Evolutionary conservation across 2,888 invertebrate genomes (phyloP), one percentile per base, ranked within the genome.

Genomic region (Empis livida): DNA sequence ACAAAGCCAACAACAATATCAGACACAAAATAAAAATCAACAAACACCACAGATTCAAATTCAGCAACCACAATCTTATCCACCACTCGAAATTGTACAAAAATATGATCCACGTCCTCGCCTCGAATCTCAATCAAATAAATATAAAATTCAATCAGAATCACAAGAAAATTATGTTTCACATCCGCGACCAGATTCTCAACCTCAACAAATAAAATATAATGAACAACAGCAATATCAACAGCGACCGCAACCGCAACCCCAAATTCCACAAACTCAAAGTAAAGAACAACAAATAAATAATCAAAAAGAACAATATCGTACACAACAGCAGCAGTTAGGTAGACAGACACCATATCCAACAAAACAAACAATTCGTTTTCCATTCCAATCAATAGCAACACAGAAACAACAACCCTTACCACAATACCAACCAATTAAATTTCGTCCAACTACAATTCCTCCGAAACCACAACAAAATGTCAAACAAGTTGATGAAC

Each of bases 101-200:
- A 27, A 27, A 27, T 27, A 27, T 27, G 23, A 27, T 27, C 23
- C 23, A 5, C 49, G 47, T 13, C 51, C 45, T 9, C 52, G 43
- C 5, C 50, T 48, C 15, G 47, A 46, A 17, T 43, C 46, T 2
- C 47, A 47, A 43, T 43, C 42, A 9, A 47, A 44, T 27, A 49
- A 49, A 13, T 48, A 42, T 27, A 47, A 43, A 11, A 46, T 44
- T 14, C 50, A 50, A 15, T 43, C 32, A 11, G 44, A 47, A 20
- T 47, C 47, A 11, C 49, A 53, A 20, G 46, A 41, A 43, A 49
- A 46, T 42, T 48, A 49, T 11, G 53, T 50, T 20, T 68, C 69
- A 17, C 31, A 70, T 66, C 55, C 74, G 73, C 31, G 45, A 10
- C 58, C 71, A 49, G 74, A 75, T 59, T 75, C 75, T 48, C 65